Percentiles rank a stretch among this genome's conserved stretches.
phyloP scores from a whole-genome alignment of 2,797 vertebrate species.

The Kryptopterus vitreolus region DNA sequence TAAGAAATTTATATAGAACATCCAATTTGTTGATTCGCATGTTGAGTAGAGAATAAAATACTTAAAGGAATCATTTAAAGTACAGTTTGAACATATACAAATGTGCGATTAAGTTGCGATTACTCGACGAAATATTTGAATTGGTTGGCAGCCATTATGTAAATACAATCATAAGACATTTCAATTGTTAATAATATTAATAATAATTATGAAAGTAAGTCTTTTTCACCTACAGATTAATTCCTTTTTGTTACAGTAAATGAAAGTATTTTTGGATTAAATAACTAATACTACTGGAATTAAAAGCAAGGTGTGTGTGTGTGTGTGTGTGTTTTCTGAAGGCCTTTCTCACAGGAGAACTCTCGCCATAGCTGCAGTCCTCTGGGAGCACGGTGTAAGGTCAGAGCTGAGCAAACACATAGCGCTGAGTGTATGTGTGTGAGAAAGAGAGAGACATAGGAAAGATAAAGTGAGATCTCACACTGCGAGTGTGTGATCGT shows the following conservation, averaged over 20 bases:
- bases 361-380: neutral
- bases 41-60: too few relatives aligned
- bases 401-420: neutral
- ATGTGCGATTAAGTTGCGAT: too few relatives aligned
- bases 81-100: too few relatives aligned
- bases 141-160: too few relatives aligned
- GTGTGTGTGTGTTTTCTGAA: slow-evolving; percentile 5
- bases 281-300: neutral
- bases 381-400: neutral
- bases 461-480: neutral
- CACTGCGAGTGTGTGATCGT: neutral
- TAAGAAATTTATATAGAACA: too few relatives aligned
- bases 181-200: too few relatives aligned
- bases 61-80: too few relatives aligned
- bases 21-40: too few relatives aligned
- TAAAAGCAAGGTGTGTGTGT: neutral
- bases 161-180: too few relatives aligned
- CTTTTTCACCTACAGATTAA: too few relatives aligned
- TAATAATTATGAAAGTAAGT: neutral
- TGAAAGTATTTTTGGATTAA: too few relatives aligned
- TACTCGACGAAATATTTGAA: too few relatives aligned
- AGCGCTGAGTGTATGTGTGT: neutral
- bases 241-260: neutral
- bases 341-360: slow-evolving; percentile 14
- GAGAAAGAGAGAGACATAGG: neutral